Conservation (phyloP, 2,888 invertebrate species). For the Parnassius glacialis region DNA sequence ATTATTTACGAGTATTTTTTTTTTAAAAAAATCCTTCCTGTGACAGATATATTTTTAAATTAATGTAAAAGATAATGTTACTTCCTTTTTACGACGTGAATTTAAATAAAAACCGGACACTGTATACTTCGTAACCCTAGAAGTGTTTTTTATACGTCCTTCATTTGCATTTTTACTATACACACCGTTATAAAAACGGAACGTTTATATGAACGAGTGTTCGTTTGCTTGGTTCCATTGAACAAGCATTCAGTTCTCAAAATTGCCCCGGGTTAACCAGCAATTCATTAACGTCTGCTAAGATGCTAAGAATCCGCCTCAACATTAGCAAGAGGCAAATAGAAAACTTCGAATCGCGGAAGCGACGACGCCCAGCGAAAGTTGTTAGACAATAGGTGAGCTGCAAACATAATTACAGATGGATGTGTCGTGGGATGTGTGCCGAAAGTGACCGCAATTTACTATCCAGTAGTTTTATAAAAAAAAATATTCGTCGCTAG, state of each 20-base stretch:
- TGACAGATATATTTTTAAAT: too few relatives aligned
- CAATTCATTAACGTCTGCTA: conserved; percentile 4
- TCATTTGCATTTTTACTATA: conserved; percentile 4
- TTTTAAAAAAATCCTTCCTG: too few relatives aligned
- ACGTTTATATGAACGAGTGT: background rate
- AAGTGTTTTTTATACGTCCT: background rate
- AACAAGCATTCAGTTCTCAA: conserved; percentile 10
- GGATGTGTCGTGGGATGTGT: conserved; percentile 40
- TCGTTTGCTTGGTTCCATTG: conserved; percentile 1
- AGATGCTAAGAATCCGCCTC: background rate
- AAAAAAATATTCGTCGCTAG: too few relatives aligned
- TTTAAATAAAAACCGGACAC: background rate
- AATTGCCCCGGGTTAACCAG: conserved; percentile 10
- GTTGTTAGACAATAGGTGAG: conserved; percentile 57
- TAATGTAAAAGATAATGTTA: too few relatives aligned
- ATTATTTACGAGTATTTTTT: too few relatives aligned
- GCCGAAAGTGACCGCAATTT: conserved; percentile 53
- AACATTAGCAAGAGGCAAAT: conserved; percentile 9
- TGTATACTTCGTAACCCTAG: background rate
- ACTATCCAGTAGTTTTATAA: conserved; percentile 16
- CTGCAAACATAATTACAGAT: conserved; percentile 45
- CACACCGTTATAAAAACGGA: conserved; percentile 6
- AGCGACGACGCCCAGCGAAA: conserved; percentile 47
- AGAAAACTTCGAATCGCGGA: conserved; percentile 12
- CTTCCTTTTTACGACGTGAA: too few relatives aligned